Evolutionary conservation across 2,888 invertebrate species (phyloP), one percentile per base, ranked within the genome.

Genomic region (Drosophila suboccidentalis): DNA sequence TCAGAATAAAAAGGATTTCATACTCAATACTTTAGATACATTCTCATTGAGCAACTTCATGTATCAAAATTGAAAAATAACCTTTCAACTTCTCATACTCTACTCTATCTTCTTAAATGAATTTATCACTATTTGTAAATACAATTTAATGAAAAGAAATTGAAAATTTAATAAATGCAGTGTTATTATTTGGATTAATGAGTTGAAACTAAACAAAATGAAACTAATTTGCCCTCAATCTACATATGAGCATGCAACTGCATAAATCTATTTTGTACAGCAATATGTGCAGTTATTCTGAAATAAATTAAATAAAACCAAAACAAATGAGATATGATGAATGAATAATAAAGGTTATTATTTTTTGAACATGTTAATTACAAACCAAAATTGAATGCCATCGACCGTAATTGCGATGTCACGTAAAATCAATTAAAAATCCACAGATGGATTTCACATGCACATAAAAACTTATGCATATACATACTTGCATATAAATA

Each of bases 391-490:
- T 49, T 49, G 36, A 66, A 66, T 67, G 46, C 72, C 44, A 39
- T 36, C 51, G 51, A 62, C 44, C 59, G 44, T 65, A 77, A 76
- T 65, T 77, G 65, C 61, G 38, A 59, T 62, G 64, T 70, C 76
- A 76, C 70, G 59, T 49, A 53, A 41, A 74, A 65, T 78, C 74
- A 73, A 76, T 76, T 78, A 53, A 76, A 76, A 70, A 62, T 76
- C 43, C 62, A 65, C 78, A 78, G 61, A 39, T 57, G 62, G 46
- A 69, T 76, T 32, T 29, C 29, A 55, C 19, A 36, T 36, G 17
- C n/a, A 8, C 8, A 50, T 38, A 15, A 38, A 5, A 6, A 5
- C 26, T 34, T 5, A 22, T 26, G 22, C 22, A 22, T 22, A 3
- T n/a, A n/a, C n/a, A 19, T 32, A 38, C 29, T 36, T 36, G 38